A percentile compares a stretch with the other conserved stretches of the same genome.
Conservation (phyloP, 35 echinoderm and acorn worm species). For the Lytechinus variegatus region DNA sequence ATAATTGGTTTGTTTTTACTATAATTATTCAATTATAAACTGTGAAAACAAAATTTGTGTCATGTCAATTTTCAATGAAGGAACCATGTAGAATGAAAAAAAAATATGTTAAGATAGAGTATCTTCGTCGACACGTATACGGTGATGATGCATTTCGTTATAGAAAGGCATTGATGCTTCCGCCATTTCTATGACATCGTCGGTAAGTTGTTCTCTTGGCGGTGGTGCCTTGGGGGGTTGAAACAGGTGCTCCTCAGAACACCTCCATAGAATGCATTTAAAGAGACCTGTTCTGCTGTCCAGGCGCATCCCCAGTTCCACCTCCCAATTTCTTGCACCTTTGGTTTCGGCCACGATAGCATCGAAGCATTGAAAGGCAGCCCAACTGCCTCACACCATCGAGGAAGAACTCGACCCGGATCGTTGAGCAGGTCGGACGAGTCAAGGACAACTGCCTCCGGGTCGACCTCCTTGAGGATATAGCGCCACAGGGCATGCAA, state of each 20-base stretch:
- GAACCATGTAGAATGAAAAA: too few species aligned
- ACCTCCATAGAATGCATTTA: background rate
- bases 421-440: background rate
- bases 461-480: background rate
- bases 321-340: background rate
- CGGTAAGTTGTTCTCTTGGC: background rate
- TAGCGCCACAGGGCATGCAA: background rate
- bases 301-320: background rate
- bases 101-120: too few species aligned
- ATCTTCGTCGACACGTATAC: background rate
- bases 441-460: slow-evolving; percentile 26
- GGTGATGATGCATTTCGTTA: background rate
- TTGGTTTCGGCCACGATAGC: background rate
- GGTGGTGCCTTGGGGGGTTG: background rate
- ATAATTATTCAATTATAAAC: too few species aligned
- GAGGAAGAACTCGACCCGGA: background rate
- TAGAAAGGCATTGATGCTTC: background rate
- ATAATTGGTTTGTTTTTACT: too few species aligned
- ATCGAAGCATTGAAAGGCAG: background rate
- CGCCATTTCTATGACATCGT: background rate
- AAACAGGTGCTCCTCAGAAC: background rate
- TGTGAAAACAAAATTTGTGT: too few species aligned
- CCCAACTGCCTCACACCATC: background rate
- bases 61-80: too few species aligned
- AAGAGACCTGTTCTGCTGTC: background rate